A percentile compares a stretch with the other conserved stretches of the same genome.
Conservation (phyloP, 1,140 invertebrate species). For the Grapholita molesta region DNA sequence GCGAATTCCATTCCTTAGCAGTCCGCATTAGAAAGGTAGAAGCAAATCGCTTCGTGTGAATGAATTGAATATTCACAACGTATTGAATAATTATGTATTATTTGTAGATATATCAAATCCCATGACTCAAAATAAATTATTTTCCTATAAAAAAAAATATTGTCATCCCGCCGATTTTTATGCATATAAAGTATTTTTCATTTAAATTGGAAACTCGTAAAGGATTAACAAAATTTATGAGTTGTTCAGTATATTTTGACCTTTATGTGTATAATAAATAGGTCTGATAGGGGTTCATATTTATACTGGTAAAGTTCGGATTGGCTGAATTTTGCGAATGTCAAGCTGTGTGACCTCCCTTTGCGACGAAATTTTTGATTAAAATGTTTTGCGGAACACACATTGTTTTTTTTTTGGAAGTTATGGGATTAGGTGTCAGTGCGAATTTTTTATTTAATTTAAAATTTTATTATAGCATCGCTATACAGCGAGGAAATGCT, state of each 20-base stretch:
- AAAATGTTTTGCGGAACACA: slow-evolving; percentile 2
- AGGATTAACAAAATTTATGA: background rate
- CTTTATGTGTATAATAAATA: background rate
- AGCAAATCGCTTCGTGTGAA: too few species aligned
- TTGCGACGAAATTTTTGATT: background rate
- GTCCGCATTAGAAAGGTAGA: too few species aligned
- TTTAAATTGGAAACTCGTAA: slow-evolving; percentile 14
- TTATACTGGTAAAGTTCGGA: background rate
- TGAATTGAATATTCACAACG: too few species aligned
- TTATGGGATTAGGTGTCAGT: background rate
- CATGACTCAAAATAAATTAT: too few species aligned
- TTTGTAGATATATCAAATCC: too few species aligned
- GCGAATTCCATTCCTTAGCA: too few species aligned
- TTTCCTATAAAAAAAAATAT: background rate
- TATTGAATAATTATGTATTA: too few species aligned
- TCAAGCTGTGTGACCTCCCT: background rate
- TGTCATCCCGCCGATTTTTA: background rate
- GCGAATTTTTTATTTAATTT: too few species aligned
- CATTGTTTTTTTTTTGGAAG: too few species aligned
- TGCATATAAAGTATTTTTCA: slow-evolving; percentile 11
- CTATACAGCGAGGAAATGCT: too few species aligned
- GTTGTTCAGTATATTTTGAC: background rate
- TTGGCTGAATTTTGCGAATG: background rate
- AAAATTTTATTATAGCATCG: too few species aligned
- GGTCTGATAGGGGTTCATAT: background rate